Conservation (phyloP, 1,140 invertebrate species). For the Anadara kagoshimensis region DNA sequence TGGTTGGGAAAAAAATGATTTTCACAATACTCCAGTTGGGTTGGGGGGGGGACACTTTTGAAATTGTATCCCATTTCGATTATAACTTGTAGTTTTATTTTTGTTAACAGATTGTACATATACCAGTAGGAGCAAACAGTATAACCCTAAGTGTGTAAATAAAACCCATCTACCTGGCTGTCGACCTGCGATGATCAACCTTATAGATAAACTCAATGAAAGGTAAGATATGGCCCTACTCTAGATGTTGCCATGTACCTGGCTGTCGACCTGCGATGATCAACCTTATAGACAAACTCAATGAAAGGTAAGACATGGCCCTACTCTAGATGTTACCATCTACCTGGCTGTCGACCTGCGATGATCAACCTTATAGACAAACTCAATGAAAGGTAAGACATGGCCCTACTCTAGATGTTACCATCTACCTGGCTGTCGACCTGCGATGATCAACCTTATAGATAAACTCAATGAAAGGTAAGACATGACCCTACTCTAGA, state of each 20-base stretch:
- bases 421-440: constrained; percentile 39
- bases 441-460: constrained; percentile 24
- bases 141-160: constrained; percentile 27
- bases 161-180: constrained; percentile 41
- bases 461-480: constrained; percentile 48
- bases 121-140: not conserved
- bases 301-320: constrained; percentile 31
- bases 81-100: too few relatives aligned
- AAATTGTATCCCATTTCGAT: too few relatives aligned
- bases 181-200: constrained; percentile 12
- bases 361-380: constrained; percentile 39
- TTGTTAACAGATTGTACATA: too few relatives aligned
- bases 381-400: constrained; percentile 41
- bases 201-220: constrained; percentile 43
- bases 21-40: too few relatives aligned
- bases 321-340: constrained; percentile 14
- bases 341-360: constrained; percentile 31
- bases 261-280: constrained; percentile 30
- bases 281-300: constrained; percentile 42
- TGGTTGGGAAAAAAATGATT: too few relatives aligned
- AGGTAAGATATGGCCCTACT: constrained; percentile 26
- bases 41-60: too few relatives aligned
- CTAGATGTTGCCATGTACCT: constrained; percentile 29
- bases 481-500: not conserved
- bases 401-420: too few relatives aligned